Evolutionary conservation across 2,113 vertebrate species (phyloP).

Genomic region (Phaethornis superciliosus): DNA sequence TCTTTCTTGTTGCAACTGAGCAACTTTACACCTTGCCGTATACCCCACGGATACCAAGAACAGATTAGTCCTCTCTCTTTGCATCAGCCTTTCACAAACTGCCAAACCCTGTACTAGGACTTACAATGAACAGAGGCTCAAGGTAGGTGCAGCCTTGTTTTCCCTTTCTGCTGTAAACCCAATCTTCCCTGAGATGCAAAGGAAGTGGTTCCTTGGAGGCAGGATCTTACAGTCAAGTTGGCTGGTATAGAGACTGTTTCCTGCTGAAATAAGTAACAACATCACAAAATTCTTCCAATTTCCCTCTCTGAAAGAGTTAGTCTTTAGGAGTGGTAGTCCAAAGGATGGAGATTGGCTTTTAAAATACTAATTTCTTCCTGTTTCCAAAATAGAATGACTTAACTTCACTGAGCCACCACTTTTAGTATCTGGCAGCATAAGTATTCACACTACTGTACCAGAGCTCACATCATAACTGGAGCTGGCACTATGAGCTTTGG

Average conservation of each 20-base stretch:
- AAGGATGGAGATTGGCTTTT: too few relatives aligned
- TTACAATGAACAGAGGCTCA: background rate
- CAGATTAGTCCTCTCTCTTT: background rate
- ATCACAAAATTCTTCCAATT: background rate
- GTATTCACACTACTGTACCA: background rate
- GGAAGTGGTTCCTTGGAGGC: background rate
- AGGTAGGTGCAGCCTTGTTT: background rate
- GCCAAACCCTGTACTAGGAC: background rate
- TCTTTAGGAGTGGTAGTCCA: too few relatives aligned
- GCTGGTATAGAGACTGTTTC: background rate
- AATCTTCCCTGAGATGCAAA: background rate
- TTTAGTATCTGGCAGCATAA: background rate
- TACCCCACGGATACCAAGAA: background rate
- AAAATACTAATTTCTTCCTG: too few relatives aligned
- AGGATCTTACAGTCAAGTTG: background rate
- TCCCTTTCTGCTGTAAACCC: background rate
- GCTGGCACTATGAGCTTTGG: background rate
- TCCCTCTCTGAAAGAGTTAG: too few relatives aligned
- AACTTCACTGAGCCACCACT: background rate
- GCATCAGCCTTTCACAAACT: background rate
- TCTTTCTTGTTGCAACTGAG: background rate
- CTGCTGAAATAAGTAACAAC: background rate
- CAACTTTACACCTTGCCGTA: background rate
- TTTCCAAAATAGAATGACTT: too few relatives aligned
- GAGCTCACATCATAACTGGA: background rate